Conservation (phyloP, 2,888 invertebrate species). For the Macrosoma leucophasiata region DNA sequence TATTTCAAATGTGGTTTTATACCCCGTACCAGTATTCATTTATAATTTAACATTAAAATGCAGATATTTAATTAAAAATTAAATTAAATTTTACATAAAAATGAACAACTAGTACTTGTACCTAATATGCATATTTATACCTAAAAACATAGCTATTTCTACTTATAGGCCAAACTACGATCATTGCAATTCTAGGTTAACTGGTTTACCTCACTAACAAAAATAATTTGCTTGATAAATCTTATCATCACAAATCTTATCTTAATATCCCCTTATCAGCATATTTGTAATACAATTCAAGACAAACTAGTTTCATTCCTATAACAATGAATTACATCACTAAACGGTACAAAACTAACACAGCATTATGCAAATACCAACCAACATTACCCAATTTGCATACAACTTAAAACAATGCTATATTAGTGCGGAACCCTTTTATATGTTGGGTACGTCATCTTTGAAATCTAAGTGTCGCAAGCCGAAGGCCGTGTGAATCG, state of each 20-base stretch:
- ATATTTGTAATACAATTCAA: too few relatives aligned
- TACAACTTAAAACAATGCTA: constrained; percentile 64
- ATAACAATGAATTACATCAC: too few relatives aligned
- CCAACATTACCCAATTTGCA: constrained; percentile 41
- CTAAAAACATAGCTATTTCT: constrained; percentile 21
- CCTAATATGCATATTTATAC: constrained; percentile 21
- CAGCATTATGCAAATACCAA: constrained; percentile 21
- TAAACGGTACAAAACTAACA: constrained; percentile 5
- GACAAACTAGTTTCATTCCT: too few relatives aligned
- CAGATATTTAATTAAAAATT: neutral
- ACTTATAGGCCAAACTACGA: too few relatives aligned
- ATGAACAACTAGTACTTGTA: constrained; percentile 15
- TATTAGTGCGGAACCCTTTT: constrained; percentile 58
- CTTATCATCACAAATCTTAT: too few relatives aligned
- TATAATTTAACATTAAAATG: neutral
- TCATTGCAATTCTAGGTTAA: too few relatives aligned
- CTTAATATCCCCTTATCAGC: too few relatives aligned
- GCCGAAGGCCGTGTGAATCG: constrained; percentile 59
- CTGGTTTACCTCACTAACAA: too few relatives aligned
- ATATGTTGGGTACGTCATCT: constrained; percentile 53
- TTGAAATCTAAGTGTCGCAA: constrained; percentile 63
- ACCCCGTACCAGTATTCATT: too few relatives aligned
- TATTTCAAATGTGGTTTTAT: too few relatives aligned
- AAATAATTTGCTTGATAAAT: too few relatives aligned
- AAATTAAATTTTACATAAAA: neutral